Evolutionary conservation across 2,888 invertebrate genomes (phyloP), one percentile per base, ranked within the genome.

Genomic region (Escarpia spicata): DNA sequence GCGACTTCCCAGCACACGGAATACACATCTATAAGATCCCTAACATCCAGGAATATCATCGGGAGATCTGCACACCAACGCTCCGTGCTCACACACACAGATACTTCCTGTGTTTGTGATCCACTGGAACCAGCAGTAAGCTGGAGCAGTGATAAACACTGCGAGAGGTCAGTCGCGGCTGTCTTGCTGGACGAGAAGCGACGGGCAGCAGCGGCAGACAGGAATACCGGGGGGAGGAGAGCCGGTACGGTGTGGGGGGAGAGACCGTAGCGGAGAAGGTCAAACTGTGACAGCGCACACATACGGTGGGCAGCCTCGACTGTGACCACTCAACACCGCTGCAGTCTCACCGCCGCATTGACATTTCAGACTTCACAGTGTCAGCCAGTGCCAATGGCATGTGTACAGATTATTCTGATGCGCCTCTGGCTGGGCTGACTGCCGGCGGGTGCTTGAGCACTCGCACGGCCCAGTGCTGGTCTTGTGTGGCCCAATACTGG

Each of bases 381-480:
- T 75, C 75, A 75, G 75, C 75, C 75, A 26, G 75, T 75, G 75
- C 75, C 75, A 75, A 26, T 75, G 19, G 75, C 75, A 52, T 75
- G 75, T 75, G 75, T 26, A 75, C 75, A 75, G 75, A 75, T 75
- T 75, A 75, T 75, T 75, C n/a, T 75, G 75, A 75, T 75, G 75
- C 6, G 75, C 75, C 75, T 75, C n/a, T 6, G 19, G 75, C 75
- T 75, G 75, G 75, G 26, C 75, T 75, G 26, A 75, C 75, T 19
- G 12, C 4, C 12, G 52, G 12, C 52, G 15, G 52, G 75, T 75
- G 75, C 75, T 75, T 6, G 75, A 19, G 19, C 26, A 75, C 75
- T 52, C 52, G 15, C 75, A 26, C 26, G 19, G 19, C 6, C 3
- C 75, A 1, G 75, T 15, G 19, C 60, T 60, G 60, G 26, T 15